Evolutionary conservation across 2,797 vertebrate genomes (phyloP), one percentile per base, ranked within the genome.

Genomic region (Sciurus vulgaris): DNA sequence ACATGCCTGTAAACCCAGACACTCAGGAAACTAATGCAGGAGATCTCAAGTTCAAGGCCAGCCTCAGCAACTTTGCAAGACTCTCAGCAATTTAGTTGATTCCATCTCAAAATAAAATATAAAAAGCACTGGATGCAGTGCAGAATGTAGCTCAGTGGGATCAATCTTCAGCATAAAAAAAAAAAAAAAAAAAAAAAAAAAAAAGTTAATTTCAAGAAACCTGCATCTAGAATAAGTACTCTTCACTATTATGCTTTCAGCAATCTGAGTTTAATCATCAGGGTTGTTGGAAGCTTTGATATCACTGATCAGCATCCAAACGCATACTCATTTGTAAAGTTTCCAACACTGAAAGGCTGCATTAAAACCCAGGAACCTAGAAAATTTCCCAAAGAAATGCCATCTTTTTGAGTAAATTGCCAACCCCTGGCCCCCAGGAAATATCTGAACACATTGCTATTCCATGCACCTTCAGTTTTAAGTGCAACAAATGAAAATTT

Each of bases 181-280:
- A 38, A 38, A 38, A 38, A 38, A 38, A 38, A 38, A 38, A 38
- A 38, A 38, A 38, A 38, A 38, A 38, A 61, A 61, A 61, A 28
- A 28, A 28, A 61, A 56, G 54, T 56, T 56, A 56, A 56, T 56
- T 56, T 56, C 18, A 24, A 22, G 56, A 59, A 59, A 26, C 24
- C 24, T 59, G 8, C 9, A n/a, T 86, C 26, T 78, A 5, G 24
- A 35, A 59, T 54, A 17, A 56, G 1, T 10, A 65, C 18, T 73
- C 49, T 70, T 76, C 59, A 76, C 15, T 38, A 2, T 5, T 65
- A 7, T 59, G 33, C 18, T 28, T 26, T 92, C 22, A 30, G n/a
- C 15, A 84, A 81, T 89, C 38, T 86, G 7, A 93, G 61, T 95
- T 90, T 77, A 87, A 89, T 73, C 79, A 73, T 30, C 22, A 79